Base-by-base conservation (phyloP, 2,113 vertebrate genomes). In the Silurus meridionalis region DNA sequence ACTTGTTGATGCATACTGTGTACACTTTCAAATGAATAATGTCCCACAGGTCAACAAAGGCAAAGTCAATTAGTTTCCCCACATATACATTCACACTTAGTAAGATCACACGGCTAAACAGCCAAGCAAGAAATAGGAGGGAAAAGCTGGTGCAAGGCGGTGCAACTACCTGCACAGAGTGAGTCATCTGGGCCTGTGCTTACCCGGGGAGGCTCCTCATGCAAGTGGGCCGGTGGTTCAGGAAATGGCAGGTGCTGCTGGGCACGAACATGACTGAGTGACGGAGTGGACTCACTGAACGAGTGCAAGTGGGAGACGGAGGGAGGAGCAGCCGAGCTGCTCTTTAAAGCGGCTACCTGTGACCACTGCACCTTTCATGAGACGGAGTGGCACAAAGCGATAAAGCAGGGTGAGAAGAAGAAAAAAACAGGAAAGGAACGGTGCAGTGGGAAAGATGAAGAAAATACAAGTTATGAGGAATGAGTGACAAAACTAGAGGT, bases 311-410 rank as follows among this genome's bases (percentile, higher is more conserved):
- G 95, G 90, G 93, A 96, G 93, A 96, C 95, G 91, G 93, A 93
- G 92, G 96, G 95, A 89, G 90, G 78, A 37, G 74, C n/a, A 8
- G 61, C 95, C 94, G 96, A 94, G 95, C 94, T 97, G 95, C 95
- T 97, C 96, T 97, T 98, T 96, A 97, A 94, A 94, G 96, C 96
- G 93, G 97, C 96, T 95, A 96, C 95, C 92, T 98, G 97, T 91
- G 96, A 97, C 93, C 96, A 97, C 95, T 97, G 96, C 92, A 97
- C 97, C 97, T 99, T 98, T 94, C 94, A 86, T 94, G 94, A 53
- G 61, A 91, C 78, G 91, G 94, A 95, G 95, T 96, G 95, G 96
- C 96, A 95, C 97, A 95, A 95, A 52, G 61, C 95, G 96, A 91
- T 90, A 95, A 94, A 92, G 96, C 95, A 94, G 95, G 94, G 94